These are phyloP conservation scores for Aegithalos caudatus DNA, from an alignment of 2,113 vertebrate species.

Conservation along the genomic window DNA sequence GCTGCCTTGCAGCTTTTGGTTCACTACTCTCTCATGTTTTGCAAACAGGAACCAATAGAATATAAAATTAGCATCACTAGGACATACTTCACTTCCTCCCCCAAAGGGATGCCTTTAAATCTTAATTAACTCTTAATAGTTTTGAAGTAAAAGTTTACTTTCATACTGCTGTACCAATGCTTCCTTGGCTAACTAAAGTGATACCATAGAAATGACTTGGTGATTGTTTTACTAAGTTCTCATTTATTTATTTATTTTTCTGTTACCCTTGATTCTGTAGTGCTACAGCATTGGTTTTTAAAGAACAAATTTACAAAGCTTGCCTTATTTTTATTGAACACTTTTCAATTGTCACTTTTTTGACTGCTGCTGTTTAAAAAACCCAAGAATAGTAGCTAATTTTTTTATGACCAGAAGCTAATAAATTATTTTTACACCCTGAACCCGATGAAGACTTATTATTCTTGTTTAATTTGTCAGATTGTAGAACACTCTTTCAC, in stretches of 20 bases:
- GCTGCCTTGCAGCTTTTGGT: neutral
- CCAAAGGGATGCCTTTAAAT: neutral
- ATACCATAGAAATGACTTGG: neutral
- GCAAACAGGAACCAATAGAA: neutral
- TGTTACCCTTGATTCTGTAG: neutral
- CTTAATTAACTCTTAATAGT: neutral
- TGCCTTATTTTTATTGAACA: constrained; percentile 22
- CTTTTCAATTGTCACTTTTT: constrained; percentile 23
- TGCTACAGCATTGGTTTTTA: neutral
- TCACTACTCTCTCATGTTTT: neutral
- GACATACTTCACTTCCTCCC: neutral
- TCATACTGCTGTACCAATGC: neutral
- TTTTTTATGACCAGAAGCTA: constrained; percentile 50
- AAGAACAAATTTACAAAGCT: neutral
- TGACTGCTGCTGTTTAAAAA: constrained; percentile 46
- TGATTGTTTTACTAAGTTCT: neutral
- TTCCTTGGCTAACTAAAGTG: neutral
- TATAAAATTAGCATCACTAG: neutral
- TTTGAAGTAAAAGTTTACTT: neutral
- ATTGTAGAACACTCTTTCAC: neutral
- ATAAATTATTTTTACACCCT: constrained; percentile 56
- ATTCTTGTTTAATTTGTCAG: neutral
- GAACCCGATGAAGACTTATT: neutral
- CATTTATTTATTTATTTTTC: neutral
- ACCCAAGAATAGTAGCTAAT: neutral